These are phyloP conservation scores for Channallabes apus DNA, from an alignment of 2,797 vertebrate genomes.

Conservation along the genomic window DNA sequence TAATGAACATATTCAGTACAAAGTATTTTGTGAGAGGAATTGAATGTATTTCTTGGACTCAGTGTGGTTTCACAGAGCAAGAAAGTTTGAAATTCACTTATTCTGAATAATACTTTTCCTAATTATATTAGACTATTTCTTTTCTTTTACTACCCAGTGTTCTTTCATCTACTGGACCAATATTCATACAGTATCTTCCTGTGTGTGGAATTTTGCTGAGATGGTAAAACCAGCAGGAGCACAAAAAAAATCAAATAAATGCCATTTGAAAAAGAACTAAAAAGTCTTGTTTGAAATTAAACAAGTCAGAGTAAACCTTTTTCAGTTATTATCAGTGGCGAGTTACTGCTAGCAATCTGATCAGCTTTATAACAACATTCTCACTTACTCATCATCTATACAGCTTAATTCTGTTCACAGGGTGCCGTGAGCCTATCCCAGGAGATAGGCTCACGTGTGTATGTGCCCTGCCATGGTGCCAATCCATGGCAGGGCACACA, in stretches of 20 bases:
- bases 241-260: slow-evolving; percentile 26
- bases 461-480: too few relatives aligned
- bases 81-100: background rate
- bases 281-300: slow-evolving; percentile 2
- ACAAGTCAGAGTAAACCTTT: background rate
- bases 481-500: too few relatives aligned
- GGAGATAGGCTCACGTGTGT: too few relatives aligned
- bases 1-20: background rate
- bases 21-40: background rate
- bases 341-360: background rate
- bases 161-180: background rate
- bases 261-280: background rate
- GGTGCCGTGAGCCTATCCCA: too few relatives aligned
- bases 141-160: slow-evolving; percentile 3
- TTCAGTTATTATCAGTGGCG: background rate
- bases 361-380: background rate
- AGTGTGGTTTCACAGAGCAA: background rate
- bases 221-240: slow-evolving; percentile 17
- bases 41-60: background rate
- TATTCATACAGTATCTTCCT: background rate
- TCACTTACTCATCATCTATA: too few relatives aligned
- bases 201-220: slow-evolving; percentile 5
- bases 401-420: too few relatives aligned
- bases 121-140: slow-evolving; percentile 1
- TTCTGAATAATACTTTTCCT: background rate